Base-by-base conservation (phyloP, 92 coral and sea anemone species). In the Parazoanthus swiftii region DNA sequence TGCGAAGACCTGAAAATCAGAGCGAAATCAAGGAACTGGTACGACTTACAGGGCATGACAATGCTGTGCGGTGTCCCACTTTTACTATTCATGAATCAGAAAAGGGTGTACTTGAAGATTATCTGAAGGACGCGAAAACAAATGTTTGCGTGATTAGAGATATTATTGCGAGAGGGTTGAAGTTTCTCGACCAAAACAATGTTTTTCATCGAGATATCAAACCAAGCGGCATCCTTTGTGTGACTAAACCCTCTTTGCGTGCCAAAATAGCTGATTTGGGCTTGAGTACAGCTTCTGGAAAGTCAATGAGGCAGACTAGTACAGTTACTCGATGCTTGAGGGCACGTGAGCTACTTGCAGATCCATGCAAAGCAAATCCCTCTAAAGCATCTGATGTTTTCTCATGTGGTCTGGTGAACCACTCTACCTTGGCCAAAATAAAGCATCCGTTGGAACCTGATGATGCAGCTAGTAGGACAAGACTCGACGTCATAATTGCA, bases 51-150 rank as follows among this genome's bases (percentile, higher is more conserved):
- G 80, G 68, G 20, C 77, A 86, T 66, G 89, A 85, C 25, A 82
- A 89, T 35, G 86, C 85, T 15, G 92, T 89, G n/a, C 80, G 35
- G 6, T 85, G 77, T 37, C 20, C 76, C 79, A 6, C 8, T 8
- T 85, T 63, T 63, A 26, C 85, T n/a, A 77, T 85, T 10, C 54
- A 77, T 21, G 92, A 85, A 29, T 13, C 77, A 63, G 85, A 85
- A 89, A 89, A 85, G 35, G 92, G 92, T 29, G 65, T 25, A 7
- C 89, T 89, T 35, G 86, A 77, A 2, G 85, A 85, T 1, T 70
- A 20, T 78, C 2, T 89, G 39, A 44, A 71, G 15, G 9, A 74
- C 25, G 21, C 29, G 4, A 3, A 15, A 1, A 21, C n/a, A 42
- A 58, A 7, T 6, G 35, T 36, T 37, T 1, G 0, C 9, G 79